phyloP scores from a whole-genome alignment of 2,113 vertebrate genomes.

The Aldabrachelys gigantea region DNA sequence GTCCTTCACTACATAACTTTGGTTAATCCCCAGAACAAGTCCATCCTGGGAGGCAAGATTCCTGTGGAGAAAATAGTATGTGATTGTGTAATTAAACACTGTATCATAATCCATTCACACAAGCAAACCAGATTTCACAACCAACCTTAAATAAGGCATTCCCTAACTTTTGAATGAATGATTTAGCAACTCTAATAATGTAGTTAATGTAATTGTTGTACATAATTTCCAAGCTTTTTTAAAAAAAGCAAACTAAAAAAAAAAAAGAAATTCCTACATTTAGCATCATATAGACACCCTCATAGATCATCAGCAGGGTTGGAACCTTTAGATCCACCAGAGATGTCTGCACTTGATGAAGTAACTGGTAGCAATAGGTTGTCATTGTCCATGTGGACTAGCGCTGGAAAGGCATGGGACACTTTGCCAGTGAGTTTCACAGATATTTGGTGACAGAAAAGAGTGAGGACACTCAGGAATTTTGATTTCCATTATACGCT shows the following conservation, averaged over 20 bases:
- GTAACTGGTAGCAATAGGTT: neutral
- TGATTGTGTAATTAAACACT: neutral
- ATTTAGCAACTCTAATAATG: neutral
- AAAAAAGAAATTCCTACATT: neutral
- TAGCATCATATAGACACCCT: neutral
- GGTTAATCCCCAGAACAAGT: neutral
- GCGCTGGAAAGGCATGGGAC: neutral
- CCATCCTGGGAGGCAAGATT: neutral
- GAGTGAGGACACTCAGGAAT: neutral
- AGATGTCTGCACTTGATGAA: neutral
- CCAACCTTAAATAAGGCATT: neutral
- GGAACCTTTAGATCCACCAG: neutral
- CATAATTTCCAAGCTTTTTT: neutral
- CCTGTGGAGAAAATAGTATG: neutral
- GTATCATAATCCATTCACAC: neutral
- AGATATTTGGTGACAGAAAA: neutral
- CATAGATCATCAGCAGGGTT: neutral
- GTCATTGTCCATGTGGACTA: neutral
- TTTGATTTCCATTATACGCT: neutral
- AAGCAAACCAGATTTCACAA: neutral
- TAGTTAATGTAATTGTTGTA: neutral
- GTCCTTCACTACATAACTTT: neutral
- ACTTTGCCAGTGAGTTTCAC: neutral
- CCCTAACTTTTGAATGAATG: neutral
- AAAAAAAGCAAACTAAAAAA: too few relatives aligned